These are phyloP conservation scores for Apantesis nais DNA, from an alignment of 2,888 invertebrate species.

Conservation along the genomic window DNA sequence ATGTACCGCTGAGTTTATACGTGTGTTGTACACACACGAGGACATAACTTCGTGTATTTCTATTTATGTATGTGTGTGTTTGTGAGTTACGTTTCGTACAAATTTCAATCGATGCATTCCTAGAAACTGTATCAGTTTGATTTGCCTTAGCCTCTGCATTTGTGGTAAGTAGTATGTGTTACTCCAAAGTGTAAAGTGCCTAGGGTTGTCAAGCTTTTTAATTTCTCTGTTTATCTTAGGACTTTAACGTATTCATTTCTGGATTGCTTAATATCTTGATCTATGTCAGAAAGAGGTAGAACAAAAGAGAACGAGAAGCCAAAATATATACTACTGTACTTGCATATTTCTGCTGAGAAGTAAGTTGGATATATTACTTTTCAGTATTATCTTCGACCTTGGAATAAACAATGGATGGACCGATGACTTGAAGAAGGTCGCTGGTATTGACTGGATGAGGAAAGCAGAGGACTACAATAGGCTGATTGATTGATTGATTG, in stretches of 20 bases:
- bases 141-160: conserved; percentile 2
- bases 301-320: not conserved
- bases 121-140: conserved; percentile 25
- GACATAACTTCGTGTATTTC: not conserved
- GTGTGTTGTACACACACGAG: conserved; percentile 6
- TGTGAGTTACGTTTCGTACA: conserved; percentile 37
- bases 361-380: not conserved
- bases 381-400: not conserved
- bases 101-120: conserved; percentile 31
- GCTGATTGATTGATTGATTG: too few relatives aligned
- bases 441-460: too few relatives aligned
- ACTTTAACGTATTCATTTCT: not conserved
- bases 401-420: not conserved
- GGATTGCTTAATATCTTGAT: too few relatives aligned
- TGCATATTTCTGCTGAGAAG: not conserved
- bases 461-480: too few relatives aligned
- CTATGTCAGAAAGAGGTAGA: not conserved
- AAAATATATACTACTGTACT: not conserved
- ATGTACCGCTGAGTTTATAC: conserved; percentile 15
- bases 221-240: not conserved
- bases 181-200: not conserved
- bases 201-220: not conserved
- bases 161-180: not conserved
- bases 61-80: conserved; percentile 38
- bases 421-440: too few relatives aligned